Evolutionary conservation across 1,140 invertebrate species (phyloP), one percentile per base, ranked within the genome.

Genomic region (Eumeta japonica): DNA sequence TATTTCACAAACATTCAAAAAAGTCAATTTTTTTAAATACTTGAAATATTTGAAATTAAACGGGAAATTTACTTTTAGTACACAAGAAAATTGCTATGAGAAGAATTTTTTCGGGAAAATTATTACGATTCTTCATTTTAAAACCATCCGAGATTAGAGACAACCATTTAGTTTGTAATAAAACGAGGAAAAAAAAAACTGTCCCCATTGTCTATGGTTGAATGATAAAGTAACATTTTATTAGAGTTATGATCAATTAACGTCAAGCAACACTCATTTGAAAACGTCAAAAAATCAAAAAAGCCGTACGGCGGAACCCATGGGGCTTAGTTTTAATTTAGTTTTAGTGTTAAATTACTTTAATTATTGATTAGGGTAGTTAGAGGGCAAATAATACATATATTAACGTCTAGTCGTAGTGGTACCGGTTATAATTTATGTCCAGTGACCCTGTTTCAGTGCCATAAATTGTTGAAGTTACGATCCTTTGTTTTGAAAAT

Each of bases 211-310:
- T 64, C 60, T 71, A 67, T 66, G 58, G 52, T n/a, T n/a, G n/a
- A n/a, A n/a, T n/a, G 43, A 37, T 46, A 48, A 53, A 57, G 58
- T 58, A 50, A 52, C 60, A 61, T 63, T 63, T 56, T 43, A 53
- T 55, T 60, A 55, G 52, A 61, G 54, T 62, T 59, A 65, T 63
- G 59, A 60, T 55, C 60, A 71, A 71, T 71, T 66, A 74, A 56
- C 36, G 31, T 62, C 58, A 71, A 47, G 65, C 65, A 74, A 70
- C 65, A 70, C 70, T 58, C 58, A 59, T 58, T 64, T 62, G 56
- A 58, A 70, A 68, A 68, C 52, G 63, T 70, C 64, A 70, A 70
- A 67, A 67, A 66, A 66, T 45, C 33, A 58, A 59, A 52, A 55
- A 58, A 48, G 62, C 65, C 60, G 63, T 54, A 70, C 49, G 53